Base-by-base conservation (phyloP, 2,113 vertebrate genomes). In the Salvator merianae region DNA sequence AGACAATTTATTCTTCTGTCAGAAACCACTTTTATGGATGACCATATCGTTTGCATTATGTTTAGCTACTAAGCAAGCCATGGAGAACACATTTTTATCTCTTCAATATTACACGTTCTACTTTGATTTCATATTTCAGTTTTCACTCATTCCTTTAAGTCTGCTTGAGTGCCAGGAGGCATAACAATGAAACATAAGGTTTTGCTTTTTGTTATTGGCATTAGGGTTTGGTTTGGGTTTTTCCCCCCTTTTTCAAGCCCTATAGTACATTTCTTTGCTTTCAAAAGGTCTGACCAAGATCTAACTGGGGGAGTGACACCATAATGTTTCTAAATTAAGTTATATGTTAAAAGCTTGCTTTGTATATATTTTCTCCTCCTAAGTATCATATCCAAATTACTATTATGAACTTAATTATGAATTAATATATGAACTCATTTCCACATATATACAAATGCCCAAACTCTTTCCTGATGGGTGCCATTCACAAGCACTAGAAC, bases 121-220 rank as follows among this genome's bases (percentile, higher is more conserved):
- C 84, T 86, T 85, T 53, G 28, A 71, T 38, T 55, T 7, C 5
- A 8, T 20, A 32, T 76, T 43, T 20, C 50, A 75, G 9, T 53
- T 77, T 77, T 20, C n/a, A 18, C 16, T 69, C 73, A 77, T 43
- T 77, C 76, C 55, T 53, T 79, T 79, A 86, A 85, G n/a, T 66
- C 53, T 79, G 62, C 53, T 78, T 78, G n/a, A 81, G 40, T 87
- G 68, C n/a, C 79, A 86, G 81, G 77, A 66, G 14, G 53, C 89
- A 43, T 26, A 86, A 63, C 73, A 78, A 0, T 53, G 62, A 3
- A 36, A 30, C 68, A 62, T 81, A 28, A 79, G 84, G 26, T 65
- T 32, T 66, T 20, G 76, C 16, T 7, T 85, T 85, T 81, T 28
- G 32, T 10, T 69, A 8, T 84, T 81, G 72, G 20, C 81, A 5